Percentiles rank a stretch among this genome's conserved stretches.
phyloP scores from a whole-genome alignment of 2,797 vertebrate species.

The Linurgus olivaceus region DNA sequence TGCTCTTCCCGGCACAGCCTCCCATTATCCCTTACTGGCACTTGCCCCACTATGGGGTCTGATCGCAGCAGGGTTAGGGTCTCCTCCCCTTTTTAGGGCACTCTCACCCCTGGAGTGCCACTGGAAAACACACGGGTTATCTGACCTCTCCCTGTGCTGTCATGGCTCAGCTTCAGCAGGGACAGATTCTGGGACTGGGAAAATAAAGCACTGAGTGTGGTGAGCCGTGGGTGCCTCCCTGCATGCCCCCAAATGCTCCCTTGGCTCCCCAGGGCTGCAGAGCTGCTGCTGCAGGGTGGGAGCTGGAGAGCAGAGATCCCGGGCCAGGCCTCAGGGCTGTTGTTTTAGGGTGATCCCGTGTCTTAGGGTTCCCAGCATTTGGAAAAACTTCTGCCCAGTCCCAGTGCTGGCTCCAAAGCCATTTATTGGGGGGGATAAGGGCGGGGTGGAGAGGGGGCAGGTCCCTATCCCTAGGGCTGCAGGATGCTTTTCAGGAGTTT shows the following conservation, averaged over 20 bases:
- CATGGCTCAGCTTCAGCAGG: neutral
- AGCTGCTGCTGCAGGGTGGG: neutral
- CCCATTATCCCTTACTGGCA: neutral
- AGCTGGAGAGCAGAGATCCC: neutral
- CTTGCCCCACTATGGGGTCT: neutral
- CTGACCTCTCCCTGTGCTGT: neutral
- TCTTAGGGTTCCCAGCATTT: neutral
- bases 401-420: neutral
- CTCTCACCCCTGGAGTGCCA: neutral
- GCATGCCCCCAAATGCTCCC: neutral
- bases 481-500: conserved; percentile 80
- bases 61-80: fast-evolving
- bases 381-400: neutral
- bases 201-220: neutral
- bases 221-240: neutral
- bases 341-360: neutral
- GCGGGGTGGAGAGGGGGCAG: neutral
- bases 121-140: neutral
- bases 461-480: neutral
- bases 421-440: neutral
- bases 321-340: fast-evolving
- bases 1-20: neutral
- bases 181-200: neutral
- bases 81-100: too few species aligned
- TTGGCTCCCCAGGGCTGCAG: fast-evolving